These are phyloP conservation scores for Aricia artaxerxes DNA, from an alignment of 2,888 invertebrate species.

Conservation along the genomic window DNA sequence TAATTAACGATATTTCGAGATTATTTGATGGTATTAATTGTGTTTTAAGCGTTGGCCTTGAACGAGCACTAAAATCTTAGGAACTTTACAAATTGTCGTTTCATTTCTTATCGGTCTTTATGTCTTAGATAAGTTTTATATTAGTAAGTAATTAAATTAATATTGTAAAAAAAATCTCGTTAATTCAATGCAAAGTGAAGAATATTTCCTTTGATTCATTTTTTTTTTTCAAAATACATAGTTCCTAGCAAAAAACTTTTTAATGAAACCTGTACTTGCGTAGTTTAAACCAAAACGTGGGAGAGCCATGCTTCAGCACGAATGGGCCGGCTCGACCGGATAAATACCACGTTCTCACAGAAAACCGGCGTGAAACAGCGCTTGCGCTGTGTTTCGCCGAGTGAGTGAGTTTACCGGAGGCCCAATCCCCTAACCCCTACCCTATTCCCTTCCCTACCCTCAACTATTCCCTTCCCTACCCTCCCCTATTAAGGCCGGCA, in stretches of 20 bases:
- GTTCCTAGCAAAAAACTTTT: background rate
- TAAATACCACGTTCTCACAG: too few species aligned
- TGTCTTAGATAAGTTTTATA: background rate
- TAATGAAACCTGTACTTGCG: too few species aligned
- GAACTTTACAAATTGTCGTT: slow-evolving; percentile 3
- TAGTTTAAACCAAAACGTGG: too few species aligned
- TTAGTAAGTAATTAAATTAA: background rate
- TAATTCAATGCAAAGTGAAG: background rate
- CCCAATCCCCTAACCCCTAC: too few species aligned
- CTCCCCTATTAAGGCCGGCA: too few species aligned
- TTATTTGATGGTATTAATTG: background rate
- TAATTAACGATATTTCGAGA: background rate
- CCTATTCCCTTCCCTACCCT: too few species aligned
- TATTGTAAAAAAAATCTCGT: background rate
- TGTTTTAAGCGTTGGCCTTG: slow-evolving; percentile 9
- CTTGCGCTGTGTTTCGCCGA: too few species aligned
- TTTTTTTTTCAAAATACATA: background rate
- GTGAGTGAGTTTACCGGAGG: too few species aligned
- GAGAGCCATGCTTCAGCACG: too few species aligned
- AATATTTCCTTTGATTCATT: background rate
- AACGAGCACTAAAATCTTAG: background rate
- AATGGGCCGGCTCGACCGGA: too few species aligned
- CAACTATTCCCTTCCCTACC: too few species aligned
- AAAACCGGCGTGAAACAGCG: too few species aligned
- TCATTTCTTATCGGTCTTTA: background rate